Evolutionary conservation across 2,888 invertebrate species (phyloP).

Genomic region (Geotrupes spiniger): DNA sequence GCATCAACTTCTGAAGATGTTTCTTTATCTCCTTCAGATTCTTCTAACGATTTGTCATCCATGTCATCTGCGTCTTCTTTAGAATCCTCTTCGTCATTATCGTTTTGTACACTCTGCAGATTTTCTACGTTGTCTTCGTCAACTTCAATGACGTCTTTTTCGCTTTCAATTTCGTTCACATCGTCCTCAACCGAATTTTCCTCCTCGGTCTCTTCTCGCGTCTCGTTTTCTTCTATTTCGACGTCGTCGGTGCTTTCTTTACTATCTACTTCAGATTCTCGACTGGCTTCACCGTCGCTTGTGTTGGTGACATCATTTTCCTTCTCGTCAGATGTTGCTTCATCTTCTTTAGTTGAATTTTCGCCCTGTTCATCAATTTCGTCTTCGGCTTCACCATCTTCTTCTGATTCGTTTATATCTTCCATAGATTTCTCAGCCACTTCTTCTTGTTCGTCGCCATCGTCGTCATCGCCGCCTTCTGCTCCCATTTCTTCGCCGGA

Average conservation of each 20-base stretch:
- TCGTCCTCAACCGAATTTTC: slow-evolving; percentile 8
- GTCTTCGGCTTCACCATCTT: slow-evolving; percentile 53
- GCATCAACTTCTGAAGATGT: slow-evolving; percentile 21
- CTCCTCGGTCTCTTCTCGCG: slow-evolving; percentile 23
- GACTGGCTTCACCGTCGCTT: slow-evolving; percentile 24
- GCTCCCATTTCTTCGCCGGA: slow-evolving; percentile 32
- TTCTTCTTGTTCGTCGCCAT: slow-evolving; percentile 28
- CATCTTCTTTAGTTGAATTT: slow-evolving; percentile 33
- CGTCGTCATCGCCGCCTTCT: slow-evolving; percentile 24
- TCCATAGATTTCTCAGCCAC: slow-evolving; percentile 24
- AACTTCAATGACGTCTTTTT: slow-evolving; percentile 14
- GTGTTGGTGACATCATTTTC: slow-evolving; percentile 29
- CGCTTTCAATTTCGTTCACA: slow-evolving; percentile 18
- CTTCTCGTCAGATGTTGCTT: slow-evolving; percentile 28
- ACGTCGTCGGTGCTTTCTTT: too few species aligned
- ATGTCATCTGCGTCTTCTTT: slow-evolving; percentile 20
- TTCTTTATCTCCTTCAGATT: slow-evolving; percentile 23
- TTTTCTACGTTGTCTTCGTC: slow-evolving; percentile 8
- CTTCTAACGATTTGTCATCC: too few species aligned
- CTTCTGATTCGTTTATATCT: slow-evolving; percentile 41
- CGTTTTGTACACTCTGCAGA: too few species aligned
- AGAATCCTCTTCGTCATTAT: too few species aligned
- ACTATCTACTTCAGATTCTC: slow-evolving; percentile 25
- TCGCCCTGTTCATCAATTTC: slow-evolving; percentile 51
- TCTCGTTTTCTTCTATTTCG: slow-evolving; percentile 33